A percentile compares a stretch with the other conserved stretches of the same genome.
Conservation (phyloP, 1,140 invertebrate genomes). For the Belonocnema kinseyi region DNA sequence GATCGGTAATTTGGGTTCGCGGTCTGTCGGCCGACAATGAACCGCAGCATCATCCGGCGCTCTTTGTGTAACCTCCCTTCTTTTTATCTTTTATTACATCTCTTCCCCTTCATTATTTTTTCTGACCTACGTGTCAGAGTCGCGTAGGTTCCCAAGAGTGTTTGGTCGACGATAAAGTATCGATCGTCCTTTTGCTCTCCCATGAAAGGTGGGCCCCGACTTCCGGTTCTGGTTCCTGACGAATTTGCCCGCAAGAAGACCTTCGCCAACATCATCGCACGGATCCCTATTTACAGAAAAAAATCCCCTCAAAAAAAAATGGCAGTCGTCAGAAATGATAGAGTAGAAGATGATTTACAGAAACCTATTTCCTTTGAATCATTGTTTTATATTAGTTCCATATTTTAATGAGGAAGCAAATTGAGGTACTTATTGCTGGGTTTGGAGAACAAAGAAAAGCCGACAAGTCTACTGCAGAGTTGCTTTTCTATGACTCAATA, state of each 20-base stretch:
- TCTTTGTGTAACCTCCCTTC: slow-evolving; percentile 20
- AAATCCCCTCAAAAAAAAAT: too few relatives aligned
- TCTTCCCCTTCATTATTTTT: slow-evolving; percentile 22
- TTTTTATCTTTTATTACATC: slow-evolving; percentile 29
- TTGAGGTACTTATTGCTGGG: too few relatives aligned
- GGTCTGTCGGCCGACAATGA: slow-evolving; percentile 25
- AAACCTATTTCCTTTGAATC: too few relatives aligned
- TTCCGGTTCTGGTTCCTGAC: slow-evolving; percentile 25
- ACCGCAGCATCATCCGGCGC: slow-evolving; percentile 20
- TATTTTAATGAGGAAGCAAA: too few relatives aligned
- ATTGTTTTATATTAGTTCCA: too few relatives aligned
- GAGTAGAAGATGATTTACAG: too few relatives aligned
- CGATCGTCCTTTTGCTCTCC: slow-evolving; percentile 20
- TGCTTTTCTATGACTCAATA: slow-evolving; percentile 18
- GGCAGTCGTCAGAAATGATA: too few relatives aligned
- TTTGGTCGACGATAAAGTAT: slow-evolving; percentile 26
- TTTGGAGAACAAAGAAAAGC: not conserved
- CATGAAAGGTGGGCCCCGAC: slow-evolving; percentile 20
- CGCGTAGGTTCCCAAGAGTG: slow-evolving; percentile 30
- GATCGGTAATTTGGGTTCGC: slow-evolving; percentile 31
- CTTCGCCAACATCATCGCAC: slow-evolving; percentile 18
- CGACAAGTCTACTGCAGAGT: not conserved
- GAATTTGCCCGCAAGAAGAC: slow-evolving; percentile 2
- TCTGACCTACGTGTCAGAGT: slow-evolving; percentile 24
- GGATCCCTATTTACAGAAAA: not conserved